Evolutionary conservation across 2,888 invertebrate genomes (phyloP).

Genomic region (Anthophora plumipes): DNA sequence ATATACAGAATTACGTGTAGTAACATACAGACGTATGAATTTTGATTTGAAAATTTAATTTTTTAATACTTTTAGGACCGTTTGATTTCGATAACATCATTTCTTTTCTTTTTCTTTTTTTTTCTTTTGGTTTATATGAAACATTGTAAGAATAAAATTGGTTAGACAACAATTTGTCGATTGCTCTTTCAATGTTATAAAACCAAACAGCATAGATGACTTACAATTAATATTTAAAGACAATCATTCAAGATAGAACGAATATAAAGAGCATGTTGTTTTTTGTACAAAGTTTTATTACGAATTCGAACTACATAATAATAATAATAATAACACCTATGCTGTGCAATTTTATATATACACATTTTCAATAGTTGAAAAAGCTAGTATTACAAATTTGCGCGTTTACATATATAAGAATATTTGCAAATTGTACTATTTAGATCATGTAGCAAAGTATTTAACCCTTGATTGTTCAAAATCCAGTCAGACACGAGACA

Average conservation of each 20-base stretch:
- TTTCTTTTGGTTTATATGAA: constrained; percentile 1
- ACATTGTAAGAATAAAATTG: constrained; percentile 35
- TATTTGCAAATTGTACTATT: constrained; percentile 65
- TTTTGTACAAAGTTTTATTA: constrained; percentile 70
- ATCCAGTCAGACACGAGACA: constrained; percentile 38
- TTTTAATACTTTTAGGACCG: constrained; percentile 50
- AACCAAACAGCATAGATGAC: constrained; percentile 67
- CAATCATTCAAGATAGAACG: constrained; percentile 64
- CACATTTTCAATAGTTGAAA: constrained; percentile 61
- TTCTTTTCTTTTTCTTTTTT: not conserved
- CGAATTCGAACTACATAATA: constrained; percentile 63
- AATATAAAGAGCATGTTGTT: constrained; percentile 60
- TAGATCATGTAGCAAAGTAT: constrained; percentile 64
- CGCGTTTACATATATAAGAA: constrained; percentile 58
- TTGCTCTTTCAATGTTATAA: constrained; percentile 57
- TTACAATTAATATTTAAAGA: constrained; percentile 52
- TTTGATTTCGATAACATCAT: constrained; percentile 45
- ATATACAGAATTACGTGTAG: constrained; percentile 36
- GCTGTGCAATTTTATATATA: constrained; percentile 67
- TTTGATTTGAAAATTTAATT: constrained; percentile 52
- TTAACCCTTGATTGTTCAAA: constrained; percentile 72
- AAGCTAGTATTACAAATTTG: constrained; percentile 71
- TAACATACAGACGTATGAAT: constrained; percentile 41
- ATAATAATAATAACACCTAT: constrained; percentile 60
- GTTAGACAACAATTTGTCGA: constrained; percentile 39